Conservation (phyloP, 2,113 vertebrate genomes). For the Cavia porcellus region DNA sequence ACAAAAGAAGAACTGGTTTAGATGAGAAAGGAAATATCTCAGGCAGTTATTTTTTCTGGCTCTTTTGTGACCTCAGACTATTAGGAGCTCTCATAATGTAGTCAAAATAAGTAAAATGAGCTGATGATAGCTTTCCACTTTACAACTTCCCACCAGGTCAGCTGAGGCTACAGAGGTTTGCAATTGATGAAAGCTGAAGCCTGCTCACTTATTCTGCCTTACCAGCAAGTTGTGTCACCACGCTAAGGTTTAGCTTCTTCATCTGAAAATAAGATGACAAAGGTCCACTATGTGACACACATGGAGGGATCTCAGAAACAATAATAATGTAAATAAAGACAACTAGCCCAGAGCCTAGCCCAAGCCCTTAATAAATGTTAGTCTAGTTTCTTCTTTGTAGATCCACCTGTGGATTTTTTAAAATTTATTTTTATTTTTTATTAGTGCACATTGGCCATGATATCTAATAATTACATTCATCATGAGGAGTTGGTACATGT, state of each 20-base stretch:
- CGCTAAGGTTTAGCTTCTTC: background rate
- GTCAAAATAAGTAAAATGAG: background rate
- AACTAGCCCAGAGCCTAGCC: background rate
- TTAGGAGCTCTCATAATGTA: background rate
- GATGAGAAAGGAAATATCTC: background rate
- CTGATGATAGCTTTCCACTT: background rate
- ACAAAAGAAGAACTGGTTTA: background rate
- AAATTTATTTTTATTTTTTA: background rate
- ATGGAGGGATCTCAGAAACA: background rate
- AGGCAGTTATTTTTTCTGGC: slow-evolving; percentile 53
- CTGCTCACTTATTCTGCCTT: background rate
- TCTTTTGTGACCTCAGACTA: background rate
- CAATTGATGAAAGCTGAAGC: rapidly evolving
- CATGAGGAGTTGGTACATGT: background rate
- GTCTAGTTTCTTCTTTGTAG: background rate
- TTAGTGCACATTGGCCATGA: background rate
- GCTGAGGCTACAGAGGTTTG: background rate
- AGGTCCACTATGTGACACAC: background rate
- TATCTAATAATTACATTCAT: background rate
- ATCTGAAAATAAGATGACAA: background rate
- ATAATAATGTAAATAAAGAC: background rate
- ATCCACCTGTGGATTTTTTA: background rate
- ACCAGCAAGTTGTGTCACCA: background rate
- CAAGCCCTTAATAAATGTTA: background rate
- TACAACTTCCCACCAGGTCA: background rate